Evolutionary conservation across 1,140 invertebrate species (phyloP).

Genomic region (Drosophila sp.): DNA sequence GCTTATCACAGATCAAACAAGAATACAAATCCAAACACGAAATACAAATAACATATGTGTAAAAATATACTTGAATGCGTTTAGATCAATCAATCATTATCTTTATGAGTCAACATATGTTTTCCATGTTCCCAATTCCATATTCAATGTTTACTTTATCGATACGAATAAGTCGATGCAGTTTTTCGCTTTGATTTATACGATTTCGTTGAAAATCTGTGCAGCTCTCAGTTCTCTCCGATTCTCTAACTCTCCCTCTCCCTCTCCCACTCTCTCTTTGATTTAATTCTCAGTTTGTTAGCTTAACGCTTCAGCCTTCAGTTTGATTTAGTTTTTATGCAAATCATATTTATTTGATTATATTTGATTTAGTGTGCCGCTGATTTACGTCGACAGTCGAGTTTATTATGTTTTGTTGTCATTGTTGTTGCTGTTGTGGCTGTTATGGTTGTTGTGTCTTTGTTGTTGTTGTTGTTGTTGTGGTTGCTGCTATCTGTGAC

Average conservation of each 20-base stretch:
- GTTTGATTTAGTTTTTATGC: slow-evolving; percentile 74
- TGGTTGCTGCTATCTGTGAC: slow-evolving; percentile 52
- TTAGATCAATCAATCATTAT: slow-evolving; percentile 76
- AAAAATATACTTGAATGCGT: slow-evolving; percentile 34
- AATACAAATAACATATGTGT: slow-evolving; percentile 66
- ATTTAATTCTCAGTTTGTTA: slow-evolving; percentile 53
- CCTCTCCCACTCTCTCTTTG: slow-evolving; percentile 2
- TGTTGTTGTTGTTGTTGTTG: slow-evolving; percentile 12
- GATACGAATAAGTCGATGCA: slow-evolving; percentile 56
- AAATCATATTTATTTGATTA: slow-evolving; percentile 82
- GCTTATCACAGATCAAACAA: slow-evolving; percentile 72
- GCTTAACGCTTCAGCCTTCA: slow-evolving; percentile 55
- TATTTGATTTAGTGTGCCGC: slow-evolving; percentile 70
- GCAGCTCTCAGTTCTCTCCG: slow-evolving; percentile 1
- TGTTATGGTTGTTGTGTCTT: neutral
- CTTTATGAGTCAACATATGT: slow-evolving; percentile 72
- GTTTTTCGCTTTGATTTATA: slow-evolving; percentile 72
- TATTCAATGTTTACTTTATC: slow-evolving; percentile 34
- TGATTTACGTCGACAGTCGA: slow-evolving; percentile 77
- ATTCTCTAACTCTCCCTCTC: neutral
- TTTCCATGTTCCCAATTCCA: slow-evolving; percentile 41
- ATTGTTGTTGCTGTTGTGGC: slow-evolving; percentile 35
- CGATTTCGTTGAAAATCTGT: slow-evolving; percentile 31
- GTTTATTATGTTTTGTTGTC: slow-evolving; percentile 67
- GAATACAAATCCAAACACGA: slow-evolving; percentile 26